Evolutionary conservation across 2,113 vertebrate species (phyloP).

Genomic region (Grallaria varia): DNA sequence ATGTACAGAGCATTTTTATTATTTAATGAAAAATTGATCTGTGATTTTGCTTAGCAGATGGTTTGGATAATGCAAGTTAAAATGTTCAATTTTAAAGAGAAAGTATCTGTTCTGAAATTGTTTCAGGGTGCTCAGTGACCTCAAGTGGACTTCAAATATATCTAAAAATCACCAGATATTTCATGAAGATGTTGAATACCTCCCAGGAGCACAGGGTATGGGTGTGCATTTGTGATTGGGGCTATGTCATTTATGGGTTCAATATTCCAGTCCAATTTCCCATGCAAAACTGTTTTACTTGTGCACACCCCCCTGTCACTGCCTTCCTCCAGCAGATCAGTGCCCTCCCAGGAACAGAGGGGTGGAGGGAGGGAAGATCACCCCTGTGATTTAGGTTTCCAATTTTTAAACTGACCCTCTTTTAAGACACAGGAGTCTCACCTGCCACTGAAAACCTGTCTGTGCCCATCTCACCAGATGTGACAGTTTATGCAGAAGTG

Average conservation of each 20-base stretch:
- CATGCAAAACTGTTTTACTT: background rate
- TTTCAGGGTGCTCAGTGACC: background rate
- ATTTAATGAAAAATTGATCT: slow-evolving; percentile 76
- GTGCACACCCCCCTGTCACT: background rate
- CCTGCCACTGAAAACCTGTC: background rate
- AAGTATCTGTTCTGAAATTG: background rate
- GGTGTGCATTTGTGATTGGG: background rate
- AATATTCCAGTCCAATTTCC: background rate
- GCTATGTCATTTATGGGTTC: background rate
- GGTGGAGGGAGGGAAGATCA: background rate
- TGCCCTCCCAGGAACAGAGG: background rate
- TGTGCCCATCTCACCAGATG: slow-evolving; percentile 1
- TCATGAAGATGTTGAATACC: background rate
- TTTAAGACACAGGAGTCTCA: slow-evolving; percentile 10
- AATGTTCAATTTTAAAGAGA: slow-evolving; percentile 56
- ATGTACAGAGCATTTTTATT: slow-evolving; percentile 43
- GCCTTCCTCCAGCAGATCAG: background rate
- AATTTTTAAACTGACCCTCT: background rate
- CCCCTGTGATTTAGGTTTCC: background rate
- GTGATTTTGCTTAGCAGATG: slow-evolving; percentile 71
- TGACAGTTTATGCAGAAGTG: slow-evolving; percentile 39
- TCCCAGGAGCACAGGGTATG: background rate
- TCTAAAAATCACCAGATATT: background rate
- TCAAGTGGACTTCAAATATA: background rate
- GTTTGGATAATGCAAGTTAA: slow-evolving; percentile 59